Base-by-base conservation (phyloP, 92 coral and sea anemone genomes). In the Porites evermanni region DNA sequence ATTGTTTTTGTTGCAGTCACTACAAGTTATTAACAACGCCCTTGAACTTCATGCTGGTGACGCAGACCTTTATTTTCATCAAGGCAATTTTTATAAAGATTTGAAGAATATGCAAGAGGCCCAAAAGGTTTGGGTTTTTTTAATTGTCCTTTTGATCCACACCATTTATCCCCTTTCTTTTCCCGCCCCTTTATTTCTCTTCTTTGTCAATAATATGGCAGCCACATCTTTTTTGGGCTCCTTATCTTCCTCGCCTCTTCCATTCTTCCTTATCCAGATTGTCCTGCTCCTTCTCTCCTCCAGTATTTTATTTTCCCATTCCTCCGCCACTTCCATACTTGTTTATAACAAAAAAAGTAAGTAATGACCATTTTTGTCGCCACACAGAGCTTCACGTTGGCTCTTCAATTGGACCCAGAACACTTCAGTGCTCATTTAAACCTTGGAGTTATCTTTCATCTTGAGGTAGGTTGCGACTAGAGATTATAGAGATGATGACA, bases 371-470 rank as follows among this genome's bases (percentile, higher is more conserved):
- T 79, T n/a, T 6, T 52, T 77, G 58, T 77, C 47, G 20, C 53
- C 53, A 53, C 67, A 56, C 60, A 95, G 98, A 85, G 93, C 81
- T 95, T 76, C 74, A 72, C 69, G 64, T 77, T 76, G 71, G 95
- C 96, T 8, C 82, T 91, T 7, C 84, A 78, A 77, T 73, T 87
- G 66, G 93, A 95, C 23, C 91, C 94, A 54, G 75, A 54, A 23
- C 95, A 88, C 68, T 65, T 87, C 4, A 88, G 93, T 80, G 97
- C 96, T 66, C 95, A 93, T 82, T 86, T 95, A 93, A 94, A 95
- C 78, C 95, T 95, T 20, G 98, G 98, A 0, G 98, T 93, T 7
- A 92, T 95, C 72, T 83, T 79, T 12, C 98, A 95, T 68, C 89
- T 95, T 82, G 93, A 93, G 94, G 98, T 94, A 58, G 82, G 47